A percentile compares a stretch with the other conserved stretches of the same genome.
phyloP scores from a whole-genome alignment of 2,113 vertebrate genomes.

The Pteropus alecto region DNA sequence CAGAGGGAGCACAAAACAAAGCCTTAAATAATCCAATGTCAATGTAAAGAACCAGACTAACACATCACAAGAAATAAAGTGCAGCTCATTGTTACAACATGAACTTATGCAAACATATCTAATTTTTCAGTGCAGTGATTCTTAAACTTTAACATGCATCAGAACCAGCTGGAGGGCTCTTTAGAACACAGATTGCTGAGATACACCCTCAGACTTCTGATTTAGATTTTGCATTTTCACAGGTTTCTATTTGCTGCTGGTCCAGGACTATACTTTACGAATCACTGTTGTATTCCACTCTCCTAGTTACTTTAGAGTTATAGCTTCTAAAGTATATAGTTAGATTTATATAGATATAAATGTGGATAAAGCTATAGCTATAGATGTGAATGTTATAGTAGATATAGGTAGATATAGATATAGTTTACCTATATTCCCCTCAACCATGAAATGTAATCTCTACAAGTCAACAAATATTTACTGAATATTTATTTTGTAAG shows the following conservation, averaged over 20 bases:
- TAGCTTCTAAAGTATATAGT: not conserved
- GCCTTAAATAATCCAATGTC: not conserved
- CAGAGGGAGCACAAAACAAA: not conserved
- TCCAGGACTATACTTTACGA: not conserved
- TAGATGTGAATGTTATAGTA: not conserved
- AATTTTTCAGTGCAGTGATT: not conserved
- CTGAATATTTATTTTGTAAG: not conserved
- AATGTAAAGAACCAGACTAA: not conserved
- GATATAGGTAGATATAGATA: not conserved
- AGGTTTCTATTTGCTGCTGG: not conserved
- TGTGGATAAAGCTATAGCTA: too few species aligned
- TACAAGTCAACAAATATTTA: not conserved
- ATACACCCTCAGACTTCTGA: not conserved
- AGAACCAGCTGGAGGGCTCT: not conserved
- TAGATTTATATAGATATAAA: not conserved
- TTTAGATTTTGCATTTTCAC: not conserved
- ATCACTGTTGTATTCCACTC: not conserved
- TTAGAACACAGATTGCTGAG: not conserved
- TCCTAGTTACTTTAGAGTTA: not conserved
- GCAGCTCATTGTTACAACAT: not conserved
- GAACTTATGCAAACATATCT: fast-evolving
- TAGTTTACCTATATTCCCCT: not conserved
- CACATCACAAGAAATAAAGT: not conserved
- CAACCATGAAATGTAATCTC: not conserved
- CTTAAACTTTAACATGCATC: not conserved